Percentiles rank a stretch among this genome's conserved stretches.
These are phyloP conservation scores for Microtus californicus DNA, from an alignment of 2,797 vertebrate species.

Conservation along the genomic window DNA sequence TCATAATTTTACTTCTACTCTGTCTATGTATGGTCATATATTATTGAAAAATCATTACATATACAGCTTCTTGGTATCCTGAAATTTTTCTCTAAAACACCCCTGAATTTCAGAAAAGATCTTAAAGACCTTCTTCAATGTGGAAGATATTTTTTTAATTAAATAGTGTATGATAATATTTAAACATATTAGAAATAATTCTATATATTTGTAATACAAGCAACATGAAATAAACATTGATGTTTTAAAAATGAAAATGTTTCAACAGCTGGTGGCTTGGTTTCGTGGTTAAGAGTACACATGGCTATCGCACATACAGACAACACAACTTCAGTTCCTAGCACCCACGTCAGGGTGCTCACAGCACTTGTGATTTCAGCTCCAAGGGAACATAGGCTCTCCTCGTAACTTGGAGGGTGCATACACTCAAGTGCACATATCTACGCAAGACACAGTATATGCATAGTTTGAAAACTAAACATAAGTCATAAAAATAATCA, in stretches of 20 bases:
- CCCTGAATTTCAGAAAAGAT: not conserved
- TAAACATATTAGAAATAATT: not conserved
- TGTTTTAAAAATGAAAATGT: not conserved
- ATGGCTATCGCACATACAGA: not conserved
- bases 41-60: not conserved
- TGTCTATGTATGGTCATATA: not conserved
- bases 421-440: not conserved
- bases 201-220: slow-evolving; percentile 11
- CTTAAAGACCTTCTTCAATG: not conserved
- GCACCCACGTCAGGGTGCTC: not conserved
- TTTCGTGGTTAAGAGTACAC: too few relatives aligned
- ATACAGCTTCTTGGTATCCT: rapidly evolving
- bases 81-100: not conserved
- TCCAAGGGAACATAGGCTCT: not conserved
- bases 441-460: not conserved
- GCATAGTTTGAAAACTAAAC: not conserved
- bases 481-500: not conserved
- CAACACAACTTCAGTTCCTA: not conserved
- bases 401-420: not conserved
- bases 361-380: too few relatives aligned
- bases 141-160: not conserved
- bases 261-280: not conserved
- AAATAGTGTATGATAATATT: not conserved
- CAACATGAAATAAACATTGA: not conserved
- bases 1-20: not conserved